Evolutionary conservation across 2,888 invertebrate species (phyloP), one percentile per base, ranked within the genome.

Genomic region (Rhamnusium bicolor): DNA sequence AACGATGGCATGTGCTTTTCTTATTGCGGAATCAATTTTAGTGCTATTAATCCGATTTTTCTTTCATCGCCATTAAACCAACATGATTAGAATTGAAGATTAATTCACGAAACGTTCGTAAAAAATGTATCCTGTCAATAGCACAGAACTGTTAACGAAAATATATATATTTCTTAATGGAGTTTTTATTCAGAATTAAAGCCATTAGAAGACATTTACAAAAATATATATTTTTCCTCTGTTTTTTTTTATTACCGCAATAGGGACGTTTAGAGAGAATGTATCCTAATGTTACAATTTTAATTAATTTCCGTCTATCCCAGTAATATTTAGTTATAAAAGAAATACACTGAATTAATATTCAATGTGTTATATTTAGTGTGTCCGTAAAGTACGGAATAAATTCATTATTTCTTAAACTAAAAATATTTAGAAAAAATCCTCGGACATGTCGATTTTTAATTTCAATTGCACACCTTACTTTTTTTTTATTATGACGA

Each of bases 1-100:
- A 80, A 76, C 71, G 79, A 73, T 73, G 79, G 79, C 82, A 81
- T 81, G 80, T 82, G 81, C 79, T 82, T 81, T 78, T 76, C 81
- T 79, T 80, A 78, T 78, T 80, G 78, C 75, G 79, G 78, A 80
- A 80, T 80, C 79, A 80, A 81, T 80, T 81, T 77, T 74, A 75
- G 75, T 77, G 78, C 72, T 76, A 76, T 76, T 75, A 76, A 78
- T 78, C 75, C 72, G 18, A 67, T 76, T 74, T 76, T 75, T 76
- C 72, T 76, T 71, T 73, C 75, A 71, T 70, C 72, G 73, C 73
- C 77, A 75, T 78, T 78, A 75, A 75, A 19, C 19, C 46, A 61
- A 61, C 61, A 46, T 40, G 14, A 61, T 61, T 61, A 61, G 61
- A 61, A 61, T 61, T 18, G 61, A 75, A 78, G 77, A 66, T 66